A percentile compares a stretch with the other conserved stretches of the same genome.
Evolutionary conservation across 2,888 invertebrate species (phyloP).

Genomic region (Perizoma affinitatum): DNA sequence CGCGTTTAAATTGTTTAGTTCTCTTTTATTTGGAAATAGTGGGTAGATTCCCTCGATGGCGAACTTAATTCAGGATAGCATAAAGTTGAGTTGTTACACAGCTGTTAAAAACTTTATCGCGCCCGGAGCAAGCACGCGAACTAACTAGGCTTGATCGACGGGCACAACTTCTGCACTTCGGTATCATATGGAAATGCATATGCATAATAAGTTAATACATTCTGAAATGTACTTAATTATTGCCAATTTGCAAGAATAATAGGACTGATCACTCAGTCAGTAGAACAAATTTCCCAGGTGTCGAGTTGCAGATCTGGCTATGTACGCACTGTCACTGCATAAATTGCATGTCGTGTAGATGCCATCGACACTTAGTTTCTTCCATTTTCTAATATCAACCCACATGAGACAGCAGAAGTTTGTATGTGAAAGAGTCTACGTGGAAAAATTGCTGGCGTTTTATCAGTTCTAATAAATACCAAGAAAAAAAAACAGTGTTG

Average conservation of each 20-base stretch:
- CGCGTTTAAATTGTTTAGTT: slow-evolving; percentile 33
- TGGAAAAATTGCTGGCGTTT: too few species aligned
- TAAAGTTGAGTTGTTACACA: slow-evolving; percentile 63
- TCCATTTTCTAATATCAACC: too few species aligned
- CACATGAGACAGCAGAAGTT: too few species aligned
- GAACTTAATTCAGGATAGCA: slow-evolving; percentile 50
- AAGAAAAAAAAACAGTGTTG: slow-evolving; percentile 7
- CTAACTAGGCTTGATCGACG: slow-evolving; percentile 58
- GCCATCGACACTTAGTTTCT: too few species aligned
- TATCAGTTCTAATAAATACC: too few species aligned
- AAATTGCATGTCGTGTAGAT: too few species aligned
- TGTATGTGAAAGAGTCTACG: too few species aligned
- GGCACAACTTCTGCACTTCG: slow-evolving; percentile 35
- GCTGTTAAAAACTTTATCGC: slow-evolving; percentile 66
- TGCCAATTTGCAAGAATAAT: background rate
- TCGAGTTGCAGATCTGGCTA: too few species aligned
- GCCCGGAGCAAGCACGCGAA: slow-evolving; percentile 60
- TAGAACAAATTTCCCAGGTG: too few species aligned
- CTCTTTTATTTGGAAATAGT: slow-evolving; percentile 38
- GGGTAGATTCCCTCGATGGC: slow-evolving; percentile 39
- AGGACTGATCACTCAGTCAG: too few species aligned
- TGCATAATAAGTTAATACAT: background rate
- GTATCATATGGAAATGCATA: slow-evolving; percentile 19
- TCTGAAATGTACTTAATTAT: background rate
- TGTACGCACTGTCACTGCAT: too few species aligned